Percentiles rank a stretch among this genome's conserved stretches.
phyloP scores from a whole-genome alignment of 2,113 vertebrate species.

The Notarius lentiginosus region DNA sequence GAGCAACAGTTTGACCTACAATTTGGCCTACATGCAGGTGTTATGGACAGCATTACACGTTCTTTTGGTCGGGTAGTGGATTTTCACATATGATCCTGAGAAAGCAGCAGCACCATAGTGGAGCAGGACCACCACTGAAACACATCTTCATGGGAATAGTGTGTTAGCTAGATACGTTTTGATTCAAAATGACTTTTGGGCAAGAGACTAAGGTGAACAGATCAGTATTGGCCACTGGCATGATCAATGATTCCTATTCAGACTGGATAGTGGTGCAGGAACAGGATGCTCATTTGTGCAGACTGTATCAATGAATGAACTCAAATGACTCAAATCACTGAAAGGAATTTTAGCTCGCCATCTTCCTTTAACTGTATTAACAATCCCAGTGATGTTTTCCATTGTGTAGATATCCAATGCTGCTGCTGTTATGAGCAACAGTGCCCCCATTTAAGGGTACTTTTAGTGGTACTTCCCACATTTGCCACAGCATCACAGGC shows the following conservation, averaged over 20 bases:
- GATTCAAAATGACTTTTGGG: neutral
- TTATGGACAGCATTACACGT: neutral
- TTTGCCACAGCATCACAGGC: neutral
- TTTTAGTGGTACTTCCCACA: neutral
- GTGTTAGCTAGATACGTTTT: neutral
- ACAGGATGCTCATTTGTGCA: neutral
- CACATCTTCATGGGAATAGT: neutral
- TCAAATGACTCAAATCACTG: neutral
- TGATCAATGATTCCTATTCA: neutral
- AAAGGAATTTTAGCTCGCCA: neutral
- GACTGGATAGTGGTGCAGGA: neutral
- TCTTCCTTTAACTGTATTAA: neutral
- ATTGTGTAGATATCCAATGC: neutral
- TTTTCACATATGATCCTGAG: neutral
- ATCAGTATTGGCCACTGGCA: neutral
- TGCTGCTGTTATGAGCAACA: neutral
- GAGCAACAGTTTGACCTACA: neutral
- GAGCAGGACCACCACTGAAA: neutral
- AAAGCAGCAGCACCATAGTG: neutral
- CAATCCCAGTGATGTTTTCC: neutral
- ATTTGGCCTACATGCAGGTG: neutral
- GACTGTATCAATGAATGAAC: neutral
- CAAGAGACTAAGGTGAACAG: neutral
- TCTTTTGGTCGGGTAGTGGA: neutral
- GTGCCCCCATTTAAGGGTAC: neutral